Evolutionary conservation across 2,888 invertebrate genomes (phyloP).

Genomic region (Drosophila meridiana): DNA sequence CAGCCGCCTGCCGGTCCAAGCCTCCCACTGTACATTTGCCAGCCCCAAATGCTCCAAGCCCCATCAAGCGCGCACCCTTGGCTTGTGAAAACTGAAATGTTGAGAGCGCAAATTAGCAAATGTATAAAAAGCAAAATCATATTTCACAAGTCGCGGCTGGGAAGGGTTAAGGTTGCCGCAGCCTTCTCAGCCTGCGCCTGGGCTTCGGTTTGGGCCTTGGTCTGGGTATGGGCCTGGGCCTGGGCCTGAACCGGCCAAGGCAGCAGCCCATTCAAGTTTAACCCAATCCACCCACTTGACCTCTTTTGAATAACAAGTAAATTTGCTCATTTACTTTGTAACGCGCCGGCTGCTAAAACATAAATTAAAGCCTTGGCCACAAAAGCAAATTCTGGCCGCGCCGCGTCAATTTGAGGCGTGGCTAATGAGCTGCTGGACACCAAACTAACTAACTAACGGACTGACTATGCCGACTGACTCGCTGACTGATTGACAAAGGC

Average conservation of each 20-base stretch:
- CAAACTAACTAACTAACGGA: constrained; percentile 20
- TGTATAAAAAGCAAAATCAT: constrained; percentile 77
- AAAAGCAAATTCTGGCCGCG: constrained; percentile 22
- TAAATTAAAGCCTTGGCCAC: constrained; percentile 53
- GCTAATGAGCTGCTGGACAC: constrained; percentile 52
- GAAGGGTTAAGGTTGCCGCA: background rate
- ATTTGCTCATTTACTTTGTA: constrained; percentile 63
- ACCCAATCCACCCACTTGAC: constrained; percentile 69
- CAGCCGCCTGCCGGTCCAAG: background rate
- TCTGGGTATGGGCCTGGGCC: background rate
- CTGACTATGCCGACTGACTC: constrained; percentile 3
- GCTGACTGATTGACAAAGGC: constrained; percentile 10
- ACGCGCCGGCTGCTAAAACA: constrained; percentile 46
- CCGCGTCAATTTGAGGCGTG: constrained; percentile 35
- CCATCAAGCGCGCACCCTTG: constrained; percentile 27
- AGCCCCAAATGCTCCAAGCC: background rate
- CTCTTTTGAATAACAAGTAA: constrained; percentile 76
- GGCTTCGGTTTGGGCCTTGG: constrained; percentile 1
- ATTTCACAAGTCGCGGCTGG: constrained; percentile 72
- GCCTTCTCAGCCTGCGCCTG: background rate
- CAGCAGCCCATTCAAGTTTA: constrained; percentile 13
- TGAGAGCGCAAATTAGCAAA: constrained; percentile 73
- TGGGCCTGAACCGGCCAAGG: constrained; percentile 1
- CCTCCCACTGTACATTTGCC: constrained; percentile 14
- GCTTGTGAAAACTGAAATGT: constrained; percentile 64